These are phyloP conservation scores for Chrysomela aeneicollis DNA, from an alignment of 2,888 invertebrate species.

Conservation along the genomic window DNA sequence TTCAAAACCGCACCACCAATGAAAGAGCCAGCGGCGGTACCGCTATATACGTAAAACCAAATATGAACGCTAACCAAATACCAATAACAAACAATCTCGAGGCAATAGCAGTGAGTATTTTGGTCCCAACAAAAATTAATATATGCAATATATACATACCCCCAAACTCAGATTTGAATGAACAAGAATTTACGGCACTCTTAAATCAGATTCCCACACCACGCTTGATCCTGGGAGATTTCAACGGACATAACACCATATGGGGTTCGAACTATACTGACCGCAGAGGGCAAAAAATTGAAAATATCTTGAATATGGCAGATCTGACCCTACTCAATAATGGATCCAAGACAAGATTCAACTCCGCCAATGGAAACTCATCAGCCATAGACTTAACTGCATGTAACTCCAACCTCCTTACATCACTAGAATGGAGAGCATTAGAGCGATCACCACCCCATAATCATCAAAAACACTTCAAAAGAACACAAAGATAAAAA, in stretches of 20 bases:
- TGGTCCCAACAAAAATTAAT: background rate
- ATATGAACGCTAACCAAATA: conserved; percentile 11
- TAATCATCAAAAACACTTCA: conserved; percentile 5
- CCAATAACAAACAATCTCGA: conserved; percentile 9
- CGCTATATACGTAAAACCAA: conserved; percentile 2
- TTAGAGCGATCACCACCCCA: conserved; percentile 11
- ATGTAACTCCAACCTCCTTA: conserved; percentile 9
- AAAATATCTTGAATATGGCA: background rate
- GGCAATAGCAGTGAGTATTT: conserved; percentile 11
- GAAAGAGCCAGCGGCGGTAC: conserved; percentile 1
- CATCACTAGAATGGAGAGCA: background rate
- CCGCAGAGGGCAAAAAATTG: background rate
- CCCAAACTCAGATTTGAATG: background rate
- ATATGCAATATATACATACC: conserved; percentile 13
- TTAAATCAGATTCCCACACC: conserved; percentile 3
- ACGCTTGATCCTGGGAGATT: conserved; percentile 2
- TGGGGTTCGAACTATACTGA: conserved; percentile 15
- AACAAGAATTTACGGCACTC: background rate
- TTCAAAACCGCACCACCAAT: conserved; percentile 6
- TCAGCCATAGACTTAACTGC: conserved; percentile 9
- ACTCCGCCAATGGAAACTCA: conserved; percentile 12
- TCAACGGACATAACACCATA: conserved; percentile 12
- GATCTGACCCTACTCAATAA: conserved; percentile 5
- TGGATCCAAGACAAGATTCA: conserved; percentile 17
- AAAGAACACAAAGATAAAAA: background rate